Evolutionary conservation across 2,888 invertebrate species (phyloP), one percentile per base, ranked within the genome.

Genomic region (Zygaena filipendulae): DNA sequence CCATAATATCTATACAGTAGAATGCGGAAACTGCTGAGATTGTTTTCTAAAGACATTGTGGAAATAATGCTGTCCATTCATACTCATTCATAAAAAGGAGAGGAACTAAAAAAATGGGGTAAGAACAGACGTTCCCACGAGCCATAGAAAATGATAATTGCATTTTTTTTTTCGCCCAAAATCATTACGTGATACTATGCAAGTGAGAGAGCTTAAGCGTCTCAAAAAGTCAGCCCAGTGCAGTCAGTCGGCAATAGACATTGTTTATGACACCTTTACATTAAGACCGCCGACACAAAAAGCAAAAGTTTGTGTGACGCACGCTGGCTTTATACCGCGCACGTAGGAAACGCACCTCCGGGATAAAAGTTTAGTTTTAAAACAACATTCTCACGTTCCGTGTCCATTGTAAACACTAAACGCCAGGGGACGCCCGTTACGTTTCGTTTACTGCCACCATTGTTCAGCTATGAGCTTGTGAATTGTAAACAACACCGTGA

Each of bases 321-420:
- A 48, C 52, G 53, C 51, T 51, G 45, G 47, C 58, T 55, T 70
- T 69, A 63, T 69, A 49, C 44, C 37, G 37, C 47, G 59, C 72
- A 70, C 72, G 72, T 72, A 71, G 62, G 47, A 40, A 38, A 42
- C 49, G 46, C 40, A 49, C 47, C 46, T 49, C 47, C 49, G 50
- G 59, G 63, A 62, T 62, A 59, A 56, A 59, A 60, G 59, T 57
- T n/a, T n/a, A n/a, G 49, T 52, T 57, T 56, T 57, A 57, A 56
- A 62, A 59, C 60, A 51, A 66, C 59, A 62, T 72, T 77, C 77
- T 77, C 77, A 77, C 77, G 77, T 74, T 63, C 58, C 49, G 52
- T 55, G 48, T 54, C 59, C 51, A 66, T 70, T 68, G 70, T 74
- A 68, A 69, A 72, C 54, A 66, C 52, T 52, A 58, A 49, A 55